Base-by-base conservation (phyloP, 1,140 invertebrate species). In the Lepidostoma basale region DNA sequence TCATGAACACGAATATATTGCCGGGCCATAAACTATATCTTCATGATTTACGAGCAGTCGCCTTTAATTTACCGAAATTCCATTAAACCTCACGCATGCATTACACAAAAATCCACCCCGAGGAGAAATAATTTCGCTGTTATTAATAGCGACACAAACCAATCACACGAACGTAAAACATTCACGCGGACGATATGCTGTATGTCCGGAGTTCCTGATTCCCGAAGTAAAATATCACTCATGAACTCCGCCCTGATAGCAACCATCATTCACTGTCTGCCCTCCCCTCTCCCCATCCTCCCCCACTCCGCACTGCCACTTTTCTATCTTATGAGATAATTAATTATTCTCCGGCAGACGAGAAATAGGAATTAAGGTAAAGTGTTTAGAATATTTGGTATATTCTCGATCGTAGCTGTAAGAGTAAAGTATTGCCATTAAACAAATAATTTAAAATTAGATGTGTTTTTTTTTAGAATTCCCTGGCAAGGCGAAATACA, bases 321-420 rank as follows among this genome's bases (percentile, higher is more conserved):
- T 25, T 14, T n/a, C 56, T 25, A 22, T 25, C 20, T 59, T 40
- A 40, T 36, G 45, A 30, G 44, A 63, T 63, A 63, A 63, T 63
- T 63, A 63, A 63, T 63, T 63, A 52, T 63, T 16, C 36, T 36
- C 18, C 30, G 42, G 39, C 56, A 60, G 56, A 42, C 3, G 28
- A 25, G 56, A 60, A 22, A 60, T 2, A 45, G 9, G 18, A 45
- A 45, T 45, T 1, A 45, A 45, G 42, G 42, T 45, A 16, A 20
- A 45, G 18, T 8, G n/a, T 12, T 33, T 33, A 12, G 30, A 33
- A 12, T 5, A 33, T 33, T 33, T 5, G 30, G 30, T 12, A 33
- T 6, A 33, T 33, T 12, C 30, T n/a, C n/a, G n/a, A n/a, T n/a
- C n/a, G n/a, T n/a, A n/a, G n/a, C n/a, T n/a, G n/a, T n/a, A n/a